phyloP scores from a whole-genome alignment of 2,797 vertebrate species.

The Xenopus petersii region DNA sequence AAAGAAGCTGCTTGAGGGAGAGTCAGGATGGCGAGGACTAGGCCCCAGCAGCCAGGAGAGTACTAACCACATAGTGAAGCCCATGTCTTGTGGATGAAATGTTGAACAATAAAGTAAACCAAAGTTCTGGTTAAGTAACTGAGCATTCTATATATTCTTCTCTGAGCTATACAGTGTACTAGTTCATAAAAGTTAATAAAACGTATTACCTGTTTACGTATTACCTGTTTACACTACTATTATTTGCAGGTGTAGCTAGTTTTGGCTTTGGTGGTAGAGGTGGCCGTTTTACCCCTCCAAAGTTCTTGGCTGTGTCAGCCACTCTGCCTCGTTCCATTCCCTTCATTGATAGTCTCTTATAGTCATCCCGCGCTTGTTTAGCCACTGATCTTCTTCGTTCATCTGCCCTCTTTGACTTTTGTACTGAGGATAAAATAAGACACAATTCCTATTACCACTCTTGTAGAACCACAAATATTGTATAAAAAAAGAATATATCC shows the following conservation, averaged over 20 bases:
- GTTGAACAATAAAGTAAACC: too few species aligned
- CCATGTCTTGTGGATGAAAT: too few species aligned
- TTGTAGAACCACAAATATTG: too few species aligned
- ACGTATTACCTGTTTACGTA: conserved; percentile 50
- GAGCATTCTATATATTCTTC: too few species aligned
- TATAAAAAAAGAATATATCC: too few species aligned
- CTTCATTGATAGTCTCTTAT: conserved; percentile 73
- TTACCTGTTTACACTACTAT: conserved; percentile 54
- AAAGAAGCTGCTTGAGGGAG: too few species aligned
- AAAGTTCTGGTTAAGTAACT: too few species aligned
- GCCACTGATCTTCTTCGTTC: conserved; percentile 76
- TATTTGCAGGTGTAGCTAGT: conserved; percentile 25
- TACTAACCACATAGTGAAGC: too few species aligned
- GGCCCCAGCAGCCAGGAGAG: too few species aligned
- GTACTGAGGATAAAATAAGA: conserved; percentile 65
- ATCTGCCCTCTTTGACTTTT: conserved; percentile 79
- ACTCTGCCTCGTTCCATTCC: conserved; percentile 64
- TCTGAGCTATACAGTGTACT: too few species aligned
- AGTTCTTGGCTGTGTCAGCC: conserved; percentile 55
- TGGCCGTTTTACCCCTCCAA: conserved; percentile 53
- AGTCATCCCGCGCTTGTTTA: conserved; percentile 76
- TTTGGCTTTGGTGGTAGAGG: conserved; percentile 62
- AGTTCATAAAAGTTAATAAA: too few species aligned
- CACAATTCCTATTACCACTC: not conserved
- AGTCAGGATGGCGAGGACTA: too few species aligned